Evolutionary conservation across 2,888 invertebrate genomes (phyloP).

Genomic region (Drosophila hamatofila): DNA sequence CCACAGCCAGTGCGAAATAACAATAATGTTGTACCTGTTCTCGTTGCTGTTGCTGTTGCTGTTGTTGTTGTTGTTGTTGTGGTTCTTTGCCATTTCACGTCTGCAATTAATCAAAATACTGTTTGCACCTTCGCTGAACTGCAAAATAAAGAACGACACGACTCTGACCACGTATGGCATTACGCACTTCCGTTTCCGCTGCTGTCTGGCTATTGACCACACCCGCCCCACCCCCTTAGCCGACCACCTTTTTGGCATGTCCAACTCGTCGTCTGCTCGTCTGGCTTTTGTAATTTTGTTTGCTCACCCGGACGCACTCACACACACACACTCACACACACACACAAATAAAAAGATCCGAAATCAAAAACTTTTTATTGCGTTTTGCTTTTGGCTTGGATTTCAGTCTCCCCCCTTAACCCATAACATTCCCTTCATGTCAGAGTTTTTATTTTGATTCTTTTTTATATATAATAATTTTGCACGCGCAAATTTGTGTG

Average conservation of each 20-base stretch:
- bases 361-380: constrained; percentile 74
- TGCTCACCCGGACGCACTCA: constrained; percentile 44
- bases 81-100: constrained; percentile 47
- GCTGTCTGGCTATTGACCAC: constrained; percentile 26
- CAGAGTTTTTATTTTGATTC: not conserved
- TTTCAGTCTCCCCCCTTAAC: not conserved
- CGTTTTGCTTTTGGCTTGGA: constrained; percentile 41
- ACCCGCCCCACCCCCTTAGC: not conserved
- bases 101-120: constrained; percentile 74
- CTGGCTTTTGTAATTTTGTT: constrained; percentile 46
- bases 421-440: no score
- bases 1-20: constrained; percentile 29
- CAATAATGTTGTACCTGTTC: not conserved
- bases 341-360: constrained; percentile 46
- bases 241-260: not conserved
- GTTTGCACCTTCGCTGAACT: constrained; percentile 64
- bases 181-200: constrained; percentile 76
- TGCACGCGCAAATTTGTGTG: constrained; percentile 64
- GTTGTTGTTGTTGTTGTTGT: constrained; percentile 19
- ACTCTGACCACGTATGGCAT: constrained; percentile 63
- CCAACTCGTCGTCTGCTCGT: not conserved
- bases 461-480: constrained; percentile 54
- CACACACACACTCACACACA: constrained; percentile 20
- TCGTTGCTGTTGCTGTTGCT: not conserved
- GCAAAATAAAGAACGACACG: constrained; percentile 16